Evolutionary conservation across 2,888 invertebrate genomes (phyloP).

Genomic region (Trilocha varians): DNA sequence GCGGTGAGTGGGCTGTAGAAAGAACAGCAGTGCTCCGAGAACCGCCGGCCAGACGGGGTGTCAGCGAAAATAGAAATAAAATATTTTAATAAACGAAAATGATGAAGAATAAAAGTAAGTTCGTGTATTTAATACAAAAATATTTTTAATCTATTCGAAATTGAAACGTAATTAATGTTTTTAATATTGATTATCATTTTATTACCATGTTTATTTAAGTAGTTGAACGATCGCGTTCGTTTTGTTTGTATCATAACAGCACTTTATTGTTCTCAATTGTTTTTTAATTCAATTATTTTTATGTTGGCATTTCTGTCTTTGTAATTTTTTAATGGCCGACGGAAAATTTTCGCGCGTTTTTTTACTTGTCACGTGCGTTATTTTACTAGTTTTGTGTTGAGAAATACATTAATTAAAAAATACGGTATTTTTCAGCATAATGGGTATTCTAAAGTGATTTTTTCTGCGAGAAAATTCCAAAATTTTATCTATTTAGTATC

Average conservation of each 20-base stretch:
- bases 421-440: too few species aligned
- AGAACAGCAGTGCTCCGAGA: constrained; percentile 5
- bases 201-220: neutral
- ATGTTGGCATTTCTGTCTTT: neutral
- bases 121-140: neutral
- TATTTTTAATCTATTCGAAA: neutral
- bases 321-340: too few species aligned
- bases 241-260: neutral
- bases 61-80: neutral
- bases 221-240: neutral
- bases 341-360: too few species aligned
- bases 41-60: constrained; percentile 5
- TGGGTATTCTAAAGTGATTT: too few species aligned
- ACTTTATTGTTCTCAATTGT: neutral
- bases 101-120: constrained; percentile 8
- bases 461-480: too few species aligned
- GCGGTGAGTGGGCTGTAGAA: constrained; percentile 3
- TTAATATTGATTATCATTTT: neutral
- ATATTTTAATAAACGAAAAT: neutral
- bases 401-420: too few species aligned
- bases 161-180: neutral
- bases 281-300: neutral
- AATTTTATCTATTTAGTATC: neutral
- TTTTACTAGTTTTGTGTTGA: too few species aligned
- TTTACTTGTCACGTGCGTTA: too few species aligned